Evolutionary conservation across 2,797 vertebrate species (phyloP), one percentile per base, ranked within the genome.

Genomic region (Gallirallus australis): DNA sequence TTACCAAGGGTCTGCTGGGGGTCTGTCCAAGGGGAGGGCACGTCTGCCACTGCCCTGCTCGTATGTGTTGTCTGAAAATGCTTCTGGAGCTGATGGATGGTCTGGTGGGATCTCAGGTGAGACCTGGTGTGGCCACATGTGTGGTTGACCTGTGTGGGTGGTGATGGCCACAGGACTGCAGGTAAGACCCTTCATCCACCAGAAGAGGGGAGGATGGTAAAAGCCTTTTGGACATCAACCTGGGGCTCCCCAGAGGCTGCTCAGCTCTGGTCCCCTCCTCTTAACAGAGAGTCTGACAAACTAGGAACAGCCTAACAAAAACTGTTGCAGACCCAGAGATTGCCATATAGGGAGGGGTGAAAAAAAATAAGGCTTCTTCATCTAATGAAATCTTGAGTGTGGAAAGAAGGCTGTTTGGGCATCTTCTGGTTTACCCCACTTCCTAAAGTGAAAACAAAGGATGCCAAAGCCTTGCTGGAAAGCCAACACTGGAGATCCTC

Each of bases 61-160:
- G 0, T 60, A 40, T 6, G 4, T 2, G 0, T 63, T 82, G 81
- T 27, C 39, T 89, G 45, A 83, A 87, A 56, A 10, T 85, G 33
- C 15, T 80, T 77, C 77, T 68, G 35, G 35, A 88, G 76, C 80
- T 52, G 50, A 28, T 52, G 50, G 50, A 52, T 52, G 50, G 45
- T 7, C 50, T 86, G 57, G 40, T 57, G 54, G 11, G 25, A 81
- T 27, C 33, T 71, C 3, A 2, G 37, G 18, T 75, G 53, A 72
- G 63, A 63, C 14, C 7, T 86, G 31, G 24, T 1, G 0, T 23
- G 19, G 33, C 19, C 0, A 0, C 15, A 63, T 0, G 0, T 37
- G 33, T 28, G 42, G 19, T 75, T 80, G n/a, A n/a, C 28, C 11
- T 3, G 1, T 39, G 28, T 19, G 12, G 31, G 33, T 50, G 27